A percentile compares a stretch with the other conserved stretches of the same genome.
Conservation (phyloP, 1,140 invertebrate species). For the Drosophila oshimai region DNA sequence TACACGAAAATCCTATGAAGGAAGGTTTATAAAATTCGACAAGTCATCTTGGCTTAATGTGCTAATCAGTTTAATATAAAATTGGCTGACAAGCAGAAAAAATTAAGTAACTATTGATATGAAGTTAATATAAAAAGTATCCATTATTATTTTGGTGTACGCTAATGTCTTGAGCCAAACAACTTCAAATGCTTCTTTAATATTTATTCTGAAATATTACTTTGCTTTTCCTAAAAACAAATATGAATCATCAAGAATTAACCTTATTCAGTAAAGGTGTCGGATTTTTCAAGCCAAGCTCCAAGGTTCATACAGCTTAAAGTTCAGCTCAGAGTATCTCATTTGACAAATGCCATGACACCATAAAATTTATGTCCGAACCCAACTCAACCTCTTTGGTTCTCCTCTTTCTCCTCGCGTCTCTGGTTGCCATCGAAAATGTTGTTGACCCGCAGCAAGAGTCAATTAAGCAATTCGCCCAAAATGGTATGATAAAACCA, state of each 20-base stretch:
- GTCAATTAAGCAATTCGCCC: constrained; percentile 52
- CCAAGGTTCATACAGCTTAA: constrained; percentile 1
- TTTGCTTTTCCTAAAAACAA: neutral
- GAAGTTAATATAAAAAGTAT: neutral
- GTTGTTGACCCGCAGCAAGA: constrained; percentile 59
- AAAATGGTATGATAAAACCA: constrained; percentile 51
- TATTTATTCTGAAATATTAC: too few relatives aligned
- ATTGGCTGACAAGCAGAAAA: neutral
- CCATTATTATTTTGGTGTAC: neutral
- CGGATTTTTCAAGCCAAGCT: neutral
- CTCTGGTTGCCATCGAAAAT: constrained; percentile 4
- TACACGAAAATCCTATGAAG: neutral
- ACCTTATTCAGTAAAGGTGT: constrained; percentile 5
- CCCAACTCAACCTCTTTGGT: constrained; percentile 22
- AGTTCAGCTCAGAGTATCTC: constrained; percentile 12
- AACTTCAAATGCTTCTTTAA: too few relatives aligned
- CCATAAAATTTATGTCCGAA: constrained; percentile 20
- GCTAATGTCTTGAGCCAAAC: too few relatives aligned
- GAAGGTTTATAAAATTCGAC: too few relatives aligned
- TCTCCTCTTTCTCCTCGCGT: neutral
- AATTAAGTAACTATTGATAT: constrained; percentile 5
- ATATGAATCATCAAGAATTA: neutral
- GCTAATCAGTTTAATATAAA: constrained; percentile 11
- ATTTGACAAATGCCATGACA: constrained; percentile 53
- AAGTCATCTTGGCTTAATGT: neutral